These are phyloP conservation scores for Pseudorectes ferrugineus DNA, from an alignment of 2,113 vertebrate species.

Conservation along the genomic window DNA sequence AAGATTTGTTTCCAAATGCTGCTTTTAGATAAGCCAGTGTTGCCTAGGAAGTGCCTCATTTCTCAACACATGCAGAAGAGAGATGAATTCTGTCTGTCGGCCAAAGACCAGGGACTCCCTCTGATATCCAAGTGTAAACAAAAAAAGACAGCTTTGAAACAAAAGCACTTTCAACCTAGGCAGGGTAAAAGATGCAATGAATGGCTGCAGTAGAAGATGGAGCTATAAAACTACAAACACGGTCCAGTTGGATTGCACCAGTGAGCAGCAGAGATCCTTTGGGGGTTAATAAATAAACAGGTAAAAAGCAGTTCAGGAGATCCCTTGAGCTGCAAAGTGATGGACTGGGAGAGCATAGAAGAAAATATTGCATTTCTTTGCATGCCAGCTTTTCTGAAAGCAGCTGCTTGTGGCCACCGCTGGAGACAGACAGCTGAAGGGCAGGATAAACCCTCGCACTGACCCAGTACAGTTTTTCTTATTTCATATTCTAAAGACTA, in stretches of 20 bases:
- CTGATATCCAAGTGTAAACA: not conserved
- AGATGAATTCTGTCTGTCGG: not conserved
- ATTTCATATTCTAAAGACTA: not conserved
- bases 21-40: not conserved
- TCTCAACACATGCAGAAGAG: not conserved
- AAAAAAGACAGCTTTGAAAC: not conserved
- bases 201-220: not conserved
- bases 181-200: not conserved
- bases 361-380: not conserved
- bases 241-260: not conserved
- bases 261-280: not conserved
- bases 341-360: not conserved
- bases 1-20: not conserved
- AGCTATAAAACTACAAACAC: not conserved
- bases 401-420: not conserved
- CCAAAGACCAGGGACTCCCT: not conserved
- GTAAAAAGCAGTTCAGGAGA: not conserved
- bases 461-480: not conserved
- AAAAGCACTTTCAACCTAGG: not conserved
- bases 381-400: not conserved
- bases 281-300: not conserved
- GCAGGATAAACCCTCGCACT: not conserved
- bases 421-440: not conserved
- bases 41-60: not conserved
- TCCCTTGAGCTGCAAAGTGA: not conserved